Evolutionary conservation across 1,140 invertebrate genomes (phyloP).

Genomic region (Idris sp.): DNA sequence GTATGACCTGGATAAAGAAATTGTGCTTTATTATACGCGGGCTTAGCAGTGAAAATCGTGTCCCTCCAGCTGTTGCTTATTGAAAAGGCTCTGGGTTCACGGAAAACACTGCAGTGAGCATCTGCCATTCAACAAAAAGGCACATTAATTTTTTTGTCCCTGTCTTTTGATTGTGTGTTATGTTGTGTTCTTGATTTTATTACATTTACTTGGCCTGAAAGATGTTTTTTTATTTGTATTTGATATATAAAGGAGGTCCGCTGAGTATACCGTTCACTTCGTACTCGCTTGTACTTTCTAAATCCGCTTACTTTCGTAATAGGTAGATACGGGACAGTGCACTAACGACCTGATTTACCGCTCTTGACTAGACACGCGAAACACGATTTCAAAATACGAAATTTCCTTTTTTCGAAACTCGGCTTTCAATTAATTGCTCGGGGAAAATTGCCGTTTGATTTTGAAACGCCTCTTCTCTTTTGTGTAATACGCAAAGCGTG

Average conservation of each 20-base stretch:
- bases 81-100: slow-evolving; percentile 73
- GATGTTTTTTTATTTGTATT: too few relatives aligned
- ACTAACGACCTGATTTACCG: slow-evolving; percentile 50
- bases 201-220: too few relatives aligned
- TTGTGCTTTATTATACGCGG: slow-evolving; percentile 39
- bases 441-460: too few relatives aligned
- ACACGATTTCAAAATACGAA: slow-evolving; percentile 50
- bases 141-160: too few relatives aligned
- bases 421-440: slow-evolving; percentile 1
- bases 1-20: not conserved
- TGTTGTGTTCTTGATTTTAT: too few relatives aligned
- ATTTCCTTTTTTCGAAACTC: slow-evolving; percentile 12
- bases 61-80: slow-evolving; percentile 71
- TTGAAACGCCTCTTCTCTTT: too few relatives aligned
- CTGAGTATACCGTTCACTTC: slow-evolving; percentile 69
- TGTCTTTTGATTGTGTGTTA: too few relatives aligned
- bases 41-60: slow-evolving; percentile 77
- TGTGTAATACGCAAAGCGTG: too few relatives aligned
- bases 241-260: slow-evolving; percentile 22
- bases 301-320: slow-evolving; percentile 78
- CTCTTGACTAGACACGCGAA: slow-evolving; percentile 26
- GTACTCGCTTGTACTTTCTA: slow-evolving; percentile 77
- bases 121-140: slow-evolving; percentile 57
- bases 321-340: slow-evolving; percentile 61
- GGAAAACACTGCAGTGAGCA: slow-evolving; percentile 76